phyloP scores from a whole-genome alignment of 1,140 invertebrate species.

The Vanessa atalanta region DNA sequence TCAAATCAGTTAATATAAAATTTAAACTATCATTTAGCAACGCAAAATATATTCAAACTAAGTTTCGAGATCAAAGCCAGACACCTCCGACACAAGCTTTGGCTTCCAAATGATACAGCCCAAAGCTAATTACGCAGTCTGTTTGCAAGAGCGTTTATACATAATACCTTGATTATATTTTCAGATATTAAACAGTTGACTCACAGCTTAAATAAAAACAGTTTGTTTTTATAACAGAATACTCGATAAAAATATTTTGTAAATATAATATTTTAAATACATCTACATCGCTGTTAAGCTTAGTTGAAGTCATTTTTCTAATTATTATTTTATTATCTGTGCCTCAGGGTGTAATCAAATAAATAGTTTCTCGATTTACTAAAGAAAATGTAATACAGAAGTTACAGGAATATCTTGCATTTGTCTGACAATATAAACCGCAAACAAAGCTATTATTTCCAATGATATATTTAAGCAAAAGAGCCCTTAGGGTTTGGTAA shows the following conservation, averaged over 20 bases:
- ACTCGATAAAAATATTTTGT: too few species aligned
- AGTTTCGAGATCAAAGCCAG: conserved; percentile 34
- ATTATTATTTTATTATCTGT: not conserved
- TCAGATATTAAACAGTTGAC: conserved; percentile 12
- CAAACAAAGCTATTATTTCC: conserved; percentile 8
- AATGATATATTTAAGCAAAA: conserved; percentile 15
- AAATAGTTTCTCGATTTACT: not conserved
- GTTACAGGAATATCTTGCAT: not conserved
- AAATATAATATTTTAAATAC: too few species aligned
- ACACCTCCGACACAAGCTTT: conserved; percentile 25
- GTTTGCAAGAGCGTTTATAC: conserved; percentile 30
- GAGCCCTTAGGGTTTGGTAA: conserved; percentile 24
- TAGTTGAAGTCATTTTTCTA: too few species aligned
- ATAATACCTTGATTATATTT: conserved; percentile 23
- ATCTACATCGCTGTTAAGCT: too few species aligned
- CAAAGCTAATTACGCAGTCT: conserved; percentile 34
- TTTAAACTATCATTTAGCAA: conserved; percentile 6
- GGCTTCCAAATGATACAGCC: conserved; percentile 32
- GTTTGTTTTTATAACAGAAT: too few species aligned
- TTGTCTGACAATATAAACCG: not conserved
- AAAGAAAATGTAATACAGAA: not conserved
- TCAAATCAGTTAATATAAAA: not conserved
- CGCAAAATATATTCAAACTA: conserved; percentile 15
- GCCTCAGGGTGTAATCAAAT: not conserved
- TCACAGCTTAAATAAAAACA: not conserved